A percentile compares a stretch with the other conserved stretches of the same genome.
Conservation (phyloP, 2,888 invertebrate species). For the Rhimphoctona megacephalus region DNA sequence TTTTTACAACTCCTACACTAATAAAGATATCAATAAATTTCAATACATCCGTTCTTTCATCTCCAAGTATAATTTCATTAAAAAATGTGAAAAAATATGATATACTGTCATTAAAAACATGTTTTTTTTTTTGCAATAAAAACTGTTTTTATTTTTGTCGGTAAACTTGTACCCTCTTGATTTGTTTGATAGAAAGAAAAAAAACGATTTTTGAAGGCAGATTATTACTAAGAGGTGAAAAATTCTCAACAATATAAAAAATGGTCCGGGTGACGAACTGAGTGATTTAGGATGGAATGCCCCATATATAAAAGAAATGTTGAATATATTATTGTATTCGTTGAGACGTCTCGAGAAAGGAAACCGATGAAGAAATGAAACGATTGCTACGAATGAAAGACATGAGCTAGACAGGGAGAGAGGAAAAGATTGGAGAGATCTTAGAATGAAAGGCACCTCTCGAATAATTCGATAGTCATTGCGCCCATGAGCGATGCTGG, state of each 20-base stretch:
- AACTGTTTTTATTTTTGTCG: background rate
- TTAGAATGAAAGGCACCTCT: slow-evolving; percentile 22
- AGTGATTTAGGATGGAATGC: background rate
- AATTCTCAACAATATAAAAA: background rate
- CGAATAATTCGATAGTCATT: slow-evolving; percentile 67
- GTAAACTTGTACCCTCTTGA: background rate
- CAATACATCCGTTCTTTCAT: background rate
- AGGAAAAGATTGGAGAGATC: slow-evolving; percentile 15
- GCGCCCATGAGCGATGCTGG: slow-evolving; percentile 49
- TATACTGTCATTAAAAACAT: background rate
- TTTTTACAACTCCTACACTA: background rate
- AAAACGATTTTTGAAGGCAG: background rate
- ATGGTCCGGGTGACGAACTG: no score
- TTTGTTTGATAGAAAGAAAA: background rate
- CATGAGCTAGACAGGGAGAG: background rate
- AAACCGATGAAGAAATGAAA: slow-evolving; percentile 23
- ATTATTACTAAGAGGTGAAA: background rate
- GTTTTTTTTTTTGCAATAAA: background rate
- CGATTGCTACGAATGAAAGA: slow-evolving; percentile 7
- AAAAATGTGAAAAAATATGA: no score
- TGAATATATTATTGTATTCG: background rate
- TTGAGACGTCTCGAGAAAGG: slow-evolving; percentile 2
- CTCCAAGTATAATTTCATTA: background rate
- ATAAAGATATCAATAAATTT: background rate
- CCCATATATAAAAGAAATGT: background rate